Evolutionary conservation across 2,888 invertebrate genomes (phyloP).

Genomic region (Limnephilus marmoratus): DNA sequence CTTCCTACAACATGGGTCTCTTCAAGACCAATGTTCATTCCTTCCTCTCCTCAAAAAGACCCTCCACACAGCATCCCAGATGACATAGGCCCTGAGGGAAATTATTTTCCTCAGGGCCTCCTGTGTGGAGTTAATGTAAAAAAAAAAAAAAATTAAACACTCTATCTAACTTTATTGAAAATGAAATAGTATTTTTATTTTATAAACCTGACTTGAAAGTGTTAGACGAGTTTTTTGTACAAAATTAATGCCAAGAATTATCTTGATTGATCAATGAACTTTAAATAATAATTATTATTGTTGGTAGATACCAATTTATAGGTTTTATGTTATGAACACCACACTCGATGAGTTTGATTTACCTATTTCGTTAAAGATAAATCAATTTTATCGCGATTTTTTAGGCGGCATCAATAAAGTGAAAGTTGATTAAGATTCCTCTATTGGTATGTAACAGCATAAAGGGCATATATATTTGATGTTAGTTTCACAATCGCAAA

Average conservation of each 20-base stretch:
- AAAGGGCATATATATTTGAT: background rate
- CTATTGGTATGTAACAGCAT: background rate
- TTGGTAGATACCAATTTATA: background rate
- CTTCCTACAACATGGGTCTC: too few species aligned
- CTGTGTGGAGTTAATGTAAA: too few species aligned
- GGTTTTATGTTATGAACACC: background rate
- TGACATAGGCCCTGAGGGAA: too few species aligned
- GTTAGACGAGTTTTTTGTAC: slow-evolving; percentile 31
- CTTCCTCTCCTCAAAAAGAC: too few species aligned
- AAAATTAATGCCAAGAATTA: slow-evolving; percentile 15
- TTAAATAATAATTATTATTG: background rate
- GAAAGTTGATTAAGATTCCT: slow-evolving; percentile 6
- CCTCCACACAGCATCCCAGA: too few species aligned
- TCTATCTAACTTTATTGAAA: background rate
- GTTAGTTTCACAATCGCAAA: background rate
- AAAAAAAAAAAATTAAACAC: too few species aligned
- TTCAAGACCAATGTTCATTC: too few species aligned
- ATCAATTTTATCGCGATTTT: slow-evolving; percentile 32
- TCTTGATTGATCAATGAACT: slow-evolving; percentile 31
- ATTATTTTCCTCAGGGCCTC: too few species aligned
- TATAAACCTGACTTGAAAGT: background rate
- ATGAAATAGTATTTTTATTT: background rate
- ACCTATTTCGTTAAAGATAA: background rate
- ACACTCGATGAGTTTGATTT: slow-evolving; percentile 17
- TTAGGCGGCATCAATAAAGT: slow-evolving; percentile 3